phyloP scores from a whole-genome alignment of 2,888 invertebrate species.

The Carabus problematicus region DNA sequence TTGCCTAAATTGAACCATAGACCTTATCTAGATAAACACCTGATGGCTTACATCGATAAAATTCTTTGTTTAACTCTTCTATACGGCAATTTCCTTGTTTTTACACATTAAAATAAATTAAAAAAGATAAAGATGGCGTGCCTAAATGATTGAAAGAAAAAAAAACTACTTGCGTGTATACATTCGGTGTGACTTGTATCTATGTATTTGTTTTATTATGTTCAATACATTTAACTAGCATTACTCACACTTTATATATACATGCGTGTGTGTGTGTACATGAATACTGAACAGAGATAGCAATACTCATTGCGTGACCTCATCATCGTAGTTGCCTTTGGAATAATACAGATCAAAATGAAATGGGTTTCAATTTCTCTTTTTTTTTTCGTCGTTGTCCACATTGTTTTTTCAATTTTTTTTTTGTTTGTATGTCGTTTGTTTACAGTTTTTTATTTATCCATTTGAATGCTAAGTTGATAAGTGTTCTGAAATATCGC shows the following conservation, averaged over 20 bases:
- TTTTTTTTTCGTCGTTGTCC: no score
- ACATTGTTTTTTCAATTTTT: no score
- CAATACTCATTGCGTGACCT: constrained; percentile 26
- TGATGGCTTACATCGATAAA: not conserved
- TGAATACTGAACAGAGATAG: constrained; percentile 14
- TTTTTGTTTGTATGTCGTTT: constrained; percentile 3
- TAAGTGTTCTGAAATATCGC: no score
- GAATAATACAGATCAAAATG: constrained; percentile 24
- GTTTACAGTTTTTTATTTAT: constrained; percentile 31
- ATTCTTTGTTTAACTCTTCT: constrained; percentile 6
- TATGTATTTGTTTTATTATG: constrained; percentile 33
- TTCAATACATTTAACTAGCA: constrained; percentile 26
- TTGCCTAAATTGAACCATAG: constrained; percentile 22
- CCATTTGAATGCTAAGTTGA: no score
- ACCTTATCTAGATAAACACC: constrained; percentile 2
- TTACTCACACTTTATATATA: not conserved
- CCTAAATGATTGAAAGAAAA: constrained; percentile 26
- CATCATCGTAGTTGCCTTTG: constrained; percentile 6
- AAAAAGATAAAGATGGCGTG: constrained; percentile 25
- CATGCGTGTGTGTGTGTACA: not conserved
- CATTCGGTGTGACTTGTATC: constrained; percentile 8
- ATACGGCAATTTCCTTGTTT: constrained; percentile 15
- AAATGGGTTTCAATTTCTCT: constrained; percentile 30
- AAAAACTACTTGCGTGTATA: constrained; percentile 26
- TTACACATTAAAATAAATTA: constrained; percentile 25